Base-by-base conservation (phyloP, 2,113 vertebrate species). In the Neodontobutis hainanensis region DNA sequence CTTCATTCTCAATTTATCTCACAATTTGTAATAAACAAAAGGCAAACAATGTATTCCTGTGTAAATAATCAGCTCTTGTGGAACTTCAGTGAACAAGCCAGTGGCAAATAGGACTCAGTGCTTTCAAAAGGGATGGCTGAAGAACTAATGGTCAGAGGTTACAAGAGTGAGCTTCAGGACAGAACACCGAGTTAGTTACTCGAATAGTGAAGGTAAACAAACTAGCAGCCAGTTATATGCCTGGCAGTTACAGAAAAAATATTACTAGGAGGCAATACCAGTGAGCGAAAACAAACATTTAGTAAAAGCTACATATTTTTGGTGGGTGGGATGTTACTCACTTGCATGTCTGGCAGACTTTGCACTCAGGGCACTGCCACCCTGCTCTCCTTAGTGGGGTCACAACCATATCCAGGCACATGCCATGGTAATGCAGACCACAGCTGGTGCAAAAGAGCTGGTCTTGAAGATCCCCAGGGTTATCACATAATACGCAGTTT, bases 311-410 rank as follows among this genome's bases (percentile, higher is more conserved):
- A 11, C 0, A 2, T 51, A 58, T 38, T 47, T 63, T 50, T 45
- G 8, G 46, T 5, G 14, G 11, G 56, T 44, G 36, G 44, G 15
- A 38, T 58, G 38, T 62, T 66, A 86, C 96, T 97, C 94, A 99
- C 97, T 97, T 99, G 97, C 97, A 99, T 61, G 97, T 98, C 94
- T 96, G 97, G 93, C 97, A 99, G 86, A 99, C 91, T 94, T 99
- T 99, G 92, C 97, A 99, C 86, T 99, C 97, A 2, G 97, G 97
- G 90, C 97, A 99, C 85, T 99, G 97, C 97, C 97, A 99, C 69
- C 97, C 97, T 81, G 96, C 95, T 87, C 96, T 94, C 88, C 96
- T 96, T 68, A 98, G 90, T 84, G 97, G 95, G 78, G 96, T 98
- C 60, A 95, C 95, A 49, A 93, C 93, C 88, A 99, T 97, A 79